Conservation (phyloP, 2,113 vertebrate genomes). For the Trinectes maculatus region DNA sequence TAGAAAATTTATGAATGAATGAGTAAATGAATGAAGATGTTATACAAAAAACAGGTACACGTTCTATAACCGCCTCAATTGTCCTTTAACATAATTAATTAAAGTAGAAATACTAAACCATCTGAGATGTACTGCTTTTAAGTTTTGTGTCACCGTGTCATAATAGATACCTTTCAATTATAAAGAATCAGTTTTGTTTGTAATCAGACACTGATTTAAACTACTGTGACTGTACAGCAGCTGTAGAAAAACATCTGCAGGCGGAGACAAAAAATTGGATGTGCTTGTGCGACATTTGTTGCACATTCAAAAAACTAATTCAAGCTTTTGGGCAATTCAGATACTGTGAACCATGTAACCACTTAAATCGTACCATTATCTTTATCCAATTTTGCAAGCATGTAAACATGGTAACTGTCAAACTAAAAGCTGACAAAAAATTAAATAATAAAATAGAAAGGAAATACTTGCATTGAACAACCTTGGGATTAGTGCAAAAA, state of each 20-base stretch:
- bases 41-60: no score
- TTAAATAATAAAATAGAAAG: constrained; percentile 3
- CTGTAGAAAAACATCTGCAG: neutral
- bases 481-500: constrained; percentile 70
- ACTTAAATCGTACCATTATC: neutral
- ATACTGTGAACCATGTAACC: no score
- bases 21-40: no score
- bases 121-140: no score
- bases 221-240: neutral
- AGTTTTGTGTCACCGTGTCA: neutral
- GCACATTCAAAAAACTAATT: no score
- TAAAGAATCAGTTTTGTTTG: no score
- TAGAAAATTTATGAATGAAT: no score
- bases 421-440: neutral
- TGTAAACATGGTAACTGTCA: neutral
- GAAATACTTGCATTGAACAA: constrained; percentile 52
- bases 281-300: no score
- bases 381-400: neutral
- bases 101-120: neutral
- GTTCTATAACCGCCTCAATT: neutral
- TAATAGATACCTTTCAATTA: no score
- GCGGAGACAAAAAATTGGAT: no score
- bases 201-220: neutral
- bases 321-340: no score
- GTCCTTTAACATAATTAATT: neutral